Base-by-base conservation (phyloP, 2,113 vertebrate genomes). In the Sialia sialis region DNA sequence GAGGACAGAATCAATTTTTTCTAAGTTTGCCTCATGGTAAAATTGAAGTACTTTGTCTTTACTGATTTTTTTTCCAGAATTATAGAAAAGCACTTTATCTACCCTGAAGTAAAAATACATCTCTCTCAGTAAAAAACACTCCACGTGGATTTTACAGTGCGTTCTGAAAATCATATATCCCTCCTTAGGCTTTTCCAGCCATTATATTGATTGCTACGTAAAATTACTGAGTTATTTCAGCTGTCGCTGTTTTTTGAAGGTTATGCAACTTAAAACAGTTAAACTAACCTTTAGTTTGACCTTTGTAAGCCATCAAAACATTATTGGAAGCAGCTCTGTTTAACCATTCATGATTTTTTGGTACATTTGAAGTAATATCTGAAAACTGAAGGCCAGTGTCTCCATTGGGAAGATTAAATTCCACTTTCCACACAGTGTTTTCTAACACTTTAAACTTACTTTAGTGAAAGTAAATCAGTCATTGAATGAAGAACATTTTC, bases 231-330 rank as follows among this genome's bases (percentile, higher is more conserved):
- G 44, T 92, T 91, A 93, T 90, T 94, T 89, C 80, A 93, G 73
- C 75, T 89, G 66, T 87, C 29, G 6, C 83, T 87, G n/a, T 79
- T n/a, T 90, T 95, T 88, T 84, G 84, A 95, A 94, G 70, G 73
- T 95, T 93, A 73, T 74, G 7, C 43, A 80, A 85, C 73, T 80
- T 68, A 77, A 94, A 96, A 92, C 32, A 89, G 82, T 85, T 83
- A 94, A 94, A 81, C 69, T 83, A 93, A 93, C 63, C 93, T 95
- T 95, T 85, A 83, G 39, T 80, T 66, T 94, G 95, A 94, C 88
- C 67, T 95, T 94, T 91, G 16, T 67, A 86, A 93, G 59, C 44
- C 73, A 89, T 81, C 76, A 83, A 92, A 96, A 94, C 84, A 86
- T 84, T 88, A 73, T 66, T 83, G 70, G 56, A 91, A 91, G 41